Evolutionary conservation across 2,113 vertebrate species (phyloP).

Genomic region (Strix uralensis): DNA sequence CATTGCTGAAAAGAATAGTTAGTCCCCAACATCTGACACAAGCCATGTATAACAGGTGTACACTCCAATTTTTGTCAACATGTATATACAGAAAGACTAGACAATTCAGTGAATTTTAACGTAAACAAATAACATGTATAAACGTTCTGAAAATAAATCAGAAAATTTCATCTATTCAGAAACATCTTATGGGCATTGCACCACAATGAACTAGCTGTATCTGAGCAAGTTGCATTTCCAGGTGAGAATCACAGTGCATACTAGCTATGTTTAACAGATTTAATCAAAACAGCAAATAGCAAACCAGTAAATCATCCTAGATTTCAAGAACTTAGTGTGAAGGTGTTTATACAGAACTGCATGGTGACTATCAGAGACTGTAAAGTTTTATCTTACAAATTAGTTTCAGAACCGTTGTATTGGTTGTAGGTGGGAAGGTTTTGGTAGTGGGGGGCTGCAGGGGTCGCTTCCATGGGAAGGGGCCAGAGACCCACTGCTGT

Average conservation of each 20-base stretch:
- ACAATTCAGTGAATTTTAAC: not conserved
- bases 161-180: not conserved
- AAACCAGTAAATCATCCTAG: not conserved
- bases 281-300: not conserved
- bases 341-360: not conserved
- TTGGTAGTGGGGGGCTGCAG: not conserved
- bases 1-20: not conserved
- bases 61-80: not conserved
- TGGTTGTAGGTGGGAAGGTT: not conserved
- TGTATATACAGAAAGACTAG: not conserved
- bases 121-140: not conserved
- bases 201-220: not conserved
- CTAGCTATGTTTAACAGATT: not conserved
- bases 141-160: not conserved
- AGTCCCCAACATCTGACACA: not conserved
- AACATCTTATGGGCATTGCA: not conserved
- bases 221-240: not conserved
- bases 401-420: not conserved
- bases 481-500: not conserved
- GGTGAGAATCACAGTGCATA: not conserved
- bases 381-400: not conserved
- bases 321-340: not conserved
- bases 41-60: not conserved
- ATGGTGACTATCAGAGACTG: not conserved
- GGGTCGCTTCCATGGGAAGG: not conserved